phyloP scores from a whole-genome alignment of 2,113 vertebrate genomes.

The Mystacornis crossleyi region DNA sequence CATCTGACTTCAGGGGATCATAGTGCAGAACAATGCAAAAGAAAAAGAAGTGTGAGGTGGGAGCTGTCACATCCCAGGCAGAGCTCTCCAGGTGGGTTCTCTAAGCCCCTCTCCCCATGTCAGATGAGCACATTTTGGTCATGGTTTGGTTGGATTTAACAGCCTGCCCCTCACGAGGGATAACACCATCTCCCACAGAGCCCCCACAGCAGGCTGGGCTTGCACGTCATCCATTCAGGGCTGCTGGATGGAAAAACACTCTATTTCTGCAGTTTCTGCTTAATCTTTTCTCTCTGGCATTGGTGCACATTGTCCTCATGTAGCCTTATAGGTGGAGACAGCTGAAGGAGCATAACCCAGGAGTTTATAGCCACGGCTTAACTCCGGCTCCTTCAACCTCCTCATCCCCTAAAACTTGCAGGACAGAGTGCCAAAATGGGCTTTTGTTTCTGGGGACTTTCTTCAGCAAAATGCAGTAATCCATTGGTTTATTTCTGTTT shows the following conservation, averaged over 20 bases:
- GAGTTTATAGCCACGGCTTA: not conserved
- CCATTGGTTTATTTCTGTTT: not conserved
- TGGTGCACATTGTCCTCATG: not conserved
- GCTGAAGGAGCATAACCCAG: slow-evolving; percentile 22
- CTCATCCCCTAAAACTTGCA: not conserved
- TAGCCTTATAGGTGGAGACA: slow-evolving; percentile 42
- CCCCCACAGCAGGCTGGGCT: not conserved
- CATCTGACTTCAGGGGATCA: not conserved
- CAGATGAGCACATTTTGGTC: rapidly evolving
- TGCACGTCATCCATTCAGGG: not conserved
- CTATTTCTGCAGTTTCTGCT: not conserved
- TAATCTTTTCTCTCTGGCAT: slow-evolving; percentile 27
- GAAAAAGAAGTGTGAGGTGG: not conserved
- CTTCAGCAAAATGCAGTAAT: not conserved
- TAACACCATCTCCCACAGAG: not conserved
- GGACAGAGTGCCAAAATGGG: not conserved
- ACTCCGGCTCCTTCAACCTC: not conserved
- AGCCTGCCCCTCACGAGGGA: not conserved
- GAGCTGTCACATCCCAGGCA: not conserved
- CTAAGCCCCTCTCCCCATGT: rapidly evolving
- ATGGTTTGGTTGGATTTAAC: not conserved
- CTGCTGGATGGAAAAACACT: slow-evolving; percentile 37
- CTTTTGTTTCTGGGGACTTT: not conserved
- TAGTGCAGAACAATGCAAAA: not conserved
- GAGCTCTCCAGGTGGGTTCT: not conserved